Conservation (phyloP, 1,140 invertebrate genomes). For the Scaptomyza montana region DNA sequence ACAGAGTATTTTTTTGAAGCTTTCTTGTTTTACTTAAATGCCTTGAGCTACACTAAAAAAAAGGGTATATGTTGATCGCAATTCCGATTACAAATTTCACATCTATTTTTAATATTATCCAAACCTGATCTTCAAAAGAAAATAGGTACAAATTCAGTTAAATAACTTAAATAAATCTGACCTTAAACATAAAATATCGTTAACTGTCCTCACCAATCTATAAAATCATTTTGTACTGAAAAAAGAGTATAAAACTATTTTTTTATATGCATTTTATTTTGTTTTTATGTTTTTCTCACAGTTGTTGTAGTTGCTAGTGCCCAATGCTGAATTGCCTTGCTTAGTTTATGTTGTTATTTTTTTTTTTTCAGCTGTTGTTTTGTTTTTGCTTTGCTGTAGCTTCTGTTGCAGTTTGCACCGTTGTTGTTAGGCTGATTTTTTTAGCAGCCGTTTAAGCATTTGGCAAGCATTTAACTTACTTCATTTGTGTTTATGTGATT, state of each 20-base stretch:
- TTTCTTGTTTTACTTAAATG: slow-evolving; percentile 32
- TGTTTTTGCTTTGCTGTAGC: slow-evolving; percentile 12
- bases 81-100: not conserved
- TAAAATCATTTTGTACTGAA: not conserved
- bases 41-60: not conserved
- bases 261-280: not conserved
- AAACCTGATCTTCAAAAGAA: too few relatives aligned
- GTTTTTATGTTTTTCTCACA: slow-evolving; percentile 5
- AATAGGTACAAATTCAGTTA: too few relatives aligned
- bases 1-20: slow-evolving; percentile 36
- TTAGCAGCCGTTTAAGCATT: slow-evolving; percentile 76
- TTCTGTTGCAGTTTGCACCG: slow-evolving; percentile 32
- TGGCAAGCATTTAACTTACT: slow-evolving; percentile 76
- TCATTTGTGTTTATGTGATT: slow-evolving; percentile 82
- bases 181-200: too few relatives aligned
- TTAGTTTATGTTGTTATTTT: slow-evolving; percentile 25
- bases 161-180: too few relatives aligned
- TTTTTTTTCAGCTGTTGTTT: slow-evolving; percentile 24
- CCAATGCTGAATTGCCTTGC: slow-evolving; percentile 58
- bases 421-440: slow-evolving; percentile 40
- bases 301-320: slow-evolving; percentile 27
- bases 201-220: too few relatives aligned
- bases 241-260: not conserved
- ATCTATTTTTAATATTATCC: too few relatives aligned
- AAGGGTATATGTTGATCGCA: not conserved